These are phyloP conservation scores for Aramus guarauna DNA, from an alignment of 2,113 vertebrate species.

Conservation along the genomic window DNA sequence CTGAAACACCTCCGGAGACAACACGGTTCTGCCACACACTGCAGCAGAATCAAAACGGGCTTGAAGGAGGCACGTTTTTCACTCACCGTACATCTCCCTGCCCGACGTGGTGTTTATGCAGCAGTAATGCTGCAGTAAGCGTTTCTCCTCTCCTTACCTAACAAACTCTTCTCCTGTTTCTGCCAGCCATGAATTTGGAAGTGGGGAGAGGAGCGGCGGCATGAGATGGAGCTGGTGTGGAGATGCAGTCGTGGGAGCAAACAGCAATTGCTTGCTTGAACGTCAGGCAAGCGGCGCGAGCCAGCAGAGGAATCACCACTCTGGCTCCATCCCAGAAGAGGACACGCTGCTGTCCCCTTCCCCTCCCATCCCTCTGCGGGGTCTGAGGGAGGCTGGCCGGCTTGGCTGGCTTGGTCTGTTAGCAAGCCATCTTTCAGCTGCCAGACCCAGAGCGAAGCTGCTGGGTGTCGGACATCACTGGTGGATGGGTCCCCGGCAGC, in stretches of 20 bases:
- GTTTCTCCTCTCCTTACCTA: neutral
- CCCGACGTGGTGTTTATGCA: neutral
- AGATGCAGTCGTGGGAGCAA: neutral
- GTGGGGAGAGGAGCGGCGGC: fast-evolving
- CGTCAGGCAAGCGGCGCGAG: fast-evolving
- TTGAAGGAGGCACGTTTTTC: fast-evolving
- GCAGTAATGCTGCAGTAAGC: neutral
- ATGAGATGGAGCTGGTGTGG: fast-evolving
- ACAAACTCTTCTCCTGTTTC: neutral
- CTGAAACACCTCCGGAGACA: neutral
- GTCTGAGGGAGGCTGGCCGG: neutral
- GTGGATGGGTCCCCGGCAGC: no score
- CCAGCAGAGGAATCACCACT: neutral
- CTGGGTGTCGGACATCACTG: fast-evolving
- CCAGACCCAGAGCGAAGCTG: neutral
- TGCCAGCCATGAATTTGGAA: neutral
- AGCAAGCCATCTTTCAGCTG: neutral
- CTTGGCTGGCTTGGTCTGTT: neutral
- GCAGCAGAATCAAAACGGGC: fast-evolving
- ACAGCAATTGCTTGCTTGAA: neutral
- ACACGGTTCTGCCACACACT: neutral
- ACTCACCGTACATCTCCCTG: neutral
- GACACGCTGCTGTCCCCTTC: neutral
- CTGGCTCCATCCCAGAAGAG: neutral
- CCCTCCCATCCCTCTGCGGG: fast-evolving